Base-by-base conservation (phyloP, 37 sponge, comb jelly and placozoan genomes). In the Oscarella lobularis region DNA sequence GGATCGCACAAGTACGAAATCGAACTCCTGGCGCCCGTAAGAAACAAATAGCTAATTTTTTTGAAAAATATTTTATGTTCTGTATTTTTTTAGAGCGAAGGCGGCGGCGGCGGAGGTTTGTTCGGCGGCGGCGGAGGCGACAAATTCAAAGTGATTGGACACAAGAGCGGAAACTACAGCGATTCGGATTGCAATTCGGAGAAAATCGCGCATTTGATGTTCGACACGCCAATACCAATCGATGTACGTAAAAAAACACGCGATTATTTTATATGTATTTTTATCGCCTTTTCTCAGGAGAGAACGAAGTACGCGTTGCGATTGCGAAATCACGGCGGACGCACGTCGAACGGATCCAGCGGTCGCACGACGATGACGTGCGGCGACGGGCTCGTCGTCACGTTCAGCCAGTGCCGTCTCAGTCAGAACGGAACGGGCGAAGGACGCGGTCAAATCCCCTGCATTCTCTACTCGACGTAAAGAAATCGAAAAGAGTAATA, bases 91-190 rank as follows among this genome's bases (percentile, higher is more conserved):
- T 20, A 29, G 31, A 3, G 41, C 14, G 9, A 66, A 76, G 3
- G 41, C 60, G 74, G 74, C 74, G 5, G n/a, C 3, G 30, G 9
- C 9, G 72, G 41, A 73, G 70, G 77, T 41, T 20, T 67, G 31
- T 4, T 40, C 14, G 9, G 77, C 40, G 3, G 41, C 60, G 3
- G 41, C 60, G 5, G n/a, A 3, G 30, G 9, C 9, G 72, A 27
- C 77, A n/a, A 32, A 40, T 30, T 55, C 35, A 29, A 3, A 29
- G 27, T n/a, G 40, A 30, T 76, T n/a, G 2, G 35, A 27, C 32
- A 76, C 60, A 66, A 3, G 66, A 76, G 77, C 9, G 27, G 77
- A 76, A n/a, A 76, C 9, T 48, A 48, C 60, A 48, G 20, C 60
- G 60, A 48, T 20, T 48, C 60, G 60, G 60, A 48, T 20, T 48